Conservation (phyloP, 2,113 vertebrate species). For the Equus quagga region DNA sequence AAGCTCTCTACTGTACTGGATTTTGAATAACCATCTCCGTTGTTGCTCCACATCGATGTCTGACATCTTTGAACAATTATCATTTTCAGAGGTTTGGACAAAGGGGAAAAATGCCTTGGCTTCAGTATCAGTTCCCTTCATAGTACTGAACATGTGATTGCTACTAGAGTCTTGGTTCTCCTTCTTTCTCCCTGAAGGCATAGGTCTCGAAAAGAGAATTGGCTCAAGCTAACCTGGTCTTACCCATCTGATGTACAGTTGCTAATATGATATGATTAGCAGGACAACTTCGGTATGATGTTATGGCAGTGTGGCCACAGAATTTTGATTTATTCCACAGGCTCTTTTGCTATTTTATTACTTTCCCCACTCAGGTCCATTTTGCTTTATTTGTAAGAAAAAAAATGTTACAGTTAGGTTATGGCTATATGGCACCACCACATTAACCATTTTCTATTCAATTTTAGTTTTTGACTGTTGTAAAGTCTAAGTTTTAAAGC, state of each 20-base stretch:
- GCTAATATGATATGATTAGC: background rate
- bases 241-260: background rate
- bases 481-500: constrained; percentile 39
- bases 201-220: constrained; percentile 2
- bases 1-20: rapidly evolving
- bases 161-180: background rate
- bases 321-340: constrained; percentile 57
- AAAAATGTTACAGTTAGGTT: background rate
- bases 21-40: background rate
- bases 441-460: constrained; percentile 27
- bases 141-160: background rate
- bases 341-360: constrained; percentile 32
- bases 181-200: background rate
- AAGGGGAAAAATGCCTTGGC: background rate
- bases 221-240: background rate
- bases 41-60: rapidly evolving
- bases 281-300: background rate
- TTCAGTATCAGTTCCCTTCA: background rate
- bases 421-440: background rate
- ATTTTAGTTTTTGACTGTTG: constrained; percentile 26
- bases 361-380: background rate
- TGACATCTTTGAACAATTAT: background rate
- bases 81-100: constrained; percentile 24
- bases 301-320: background rate
- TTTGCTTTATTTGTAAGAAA: background rate